phyloP scores from a whole-genome alignment of 1,140 invertebrate genomes.

The Hypothenemus hampei region DNA sequence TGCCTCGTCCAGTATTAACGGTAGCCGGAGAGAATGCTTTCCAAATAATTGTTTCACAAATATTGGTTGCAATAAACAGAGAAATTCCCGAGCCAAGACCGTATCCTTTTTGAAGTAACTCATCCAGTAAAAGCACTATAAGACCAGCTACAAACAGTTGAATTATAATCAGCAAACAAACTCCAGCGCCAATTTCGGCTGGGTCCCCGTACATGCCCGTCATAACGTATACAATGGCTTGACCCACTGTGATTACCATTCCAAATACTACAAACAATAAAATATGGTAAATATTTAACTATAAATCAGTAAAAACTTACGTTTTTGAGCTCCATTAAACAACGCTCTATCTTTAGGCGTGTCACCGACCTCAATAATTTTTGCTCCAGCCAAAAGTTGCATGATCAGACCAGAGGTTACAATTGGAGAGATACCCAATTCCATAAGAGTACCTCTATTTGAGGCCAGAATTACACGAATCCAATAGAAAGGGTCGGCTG shows the following conservation, averaged over 20 bases:
- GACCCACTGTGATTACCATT: conserved; percentile 99
- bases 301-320: conserved; percentile 52
- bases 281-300: background rate
- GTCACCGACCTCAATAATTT: conserved; percentile 99
- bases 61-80: conserved; percentile 99
- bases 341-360: conserved; percentile 98
- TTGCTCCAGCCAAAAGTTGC: conserved; percentile 99
- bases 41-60: conserved; percentile 99
- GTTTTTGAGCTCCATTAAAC: conserved; percentile 99
- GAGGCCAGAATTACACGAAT: conserved; percentile 99
- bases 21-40: conserved; percentile 99
- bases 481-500: conserved; percentile 99
- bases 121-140: conserved; percentile 95
- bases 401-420: conserved; percentile 99
- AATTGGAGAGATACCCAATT: conserved; percentile 99
- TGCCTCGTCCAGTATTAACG: conserved; percentile 95
- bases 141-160: conserved; percentile 98
- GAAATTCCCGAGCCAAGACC: conserved; percentile 99
- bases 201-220: conserved; percentile 99
- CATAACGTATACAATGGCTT: conserved; percentile 99
- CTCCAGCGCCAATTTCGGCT: conserved; percentile 95
- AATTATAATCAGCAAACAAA: conserved; percentile 98
- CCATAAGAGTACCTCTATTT: conserved; percentile 99
- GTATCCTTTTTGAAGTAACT: conserved; percentile 95
- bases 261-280: conserved; percentile 81